Percentiles rank a stretch among this genome's conserved stretches.
These are phyloP conservation scores for Rapana venosa DNA, from an alignment of 2,888 invertebrate species.

Conservation along the genomic window DNA sequence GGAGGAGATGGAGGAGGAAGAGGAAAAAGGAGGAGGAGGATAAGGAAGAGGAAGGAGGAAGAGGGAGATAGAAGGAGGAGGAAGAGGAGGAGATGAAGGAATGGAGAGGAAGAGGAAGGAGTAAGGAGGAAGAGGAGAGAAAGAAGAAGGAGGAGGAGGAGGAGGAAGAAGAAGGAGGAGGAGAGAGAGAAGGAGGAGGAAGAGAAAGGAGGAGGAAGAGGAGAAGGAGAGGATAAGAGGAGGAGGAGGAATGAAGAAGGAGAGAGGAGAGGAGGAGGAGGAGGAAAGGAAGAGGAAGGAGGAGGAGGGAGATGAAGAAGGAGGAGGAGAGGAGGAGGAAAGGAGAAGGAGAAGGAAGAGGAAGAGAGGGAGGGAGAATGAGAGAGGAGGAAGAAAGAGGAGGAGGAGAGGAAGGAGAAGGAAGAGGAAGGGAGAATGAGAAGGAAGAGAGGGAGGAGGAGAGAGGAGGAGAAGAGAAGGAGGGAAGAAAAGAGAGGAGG, in stretches of 20 bases:
- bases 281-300: not conserved
- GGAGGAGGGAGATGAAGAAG: not conserved
- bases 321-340: not conserved
- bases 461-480: no score
- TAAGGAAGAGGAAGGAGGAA: not conserved
- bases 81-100: not conserved
- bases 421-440: not conserved
- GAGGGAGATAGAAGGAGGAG: not conserved
- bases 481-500: no score
- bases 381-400: not conserved
- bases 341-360: not conserved
- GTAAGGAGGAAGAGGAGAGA: not conserved
- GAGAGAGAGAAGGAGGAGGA: not conserved
- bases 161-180: not conserved
- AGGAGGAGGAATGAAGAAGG: not conserved
- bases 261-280: not conserved
- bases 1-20: not conserved
- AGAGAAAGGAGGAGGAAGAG: not conserved
- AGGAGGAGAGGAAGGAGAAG: not conserved
- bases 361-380: slow-evolving; percentile 17
- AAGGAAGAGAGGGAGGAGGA: no score
- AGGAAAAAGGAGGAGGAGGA: not conserved
- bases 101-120: not conserved
- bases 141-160: not conserved
- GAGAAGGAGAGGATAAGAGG: not conserved